Base-by-base conservation (phyloP, 2,888 invertebrate species). In the Charanyca ferruginea region DNA sequence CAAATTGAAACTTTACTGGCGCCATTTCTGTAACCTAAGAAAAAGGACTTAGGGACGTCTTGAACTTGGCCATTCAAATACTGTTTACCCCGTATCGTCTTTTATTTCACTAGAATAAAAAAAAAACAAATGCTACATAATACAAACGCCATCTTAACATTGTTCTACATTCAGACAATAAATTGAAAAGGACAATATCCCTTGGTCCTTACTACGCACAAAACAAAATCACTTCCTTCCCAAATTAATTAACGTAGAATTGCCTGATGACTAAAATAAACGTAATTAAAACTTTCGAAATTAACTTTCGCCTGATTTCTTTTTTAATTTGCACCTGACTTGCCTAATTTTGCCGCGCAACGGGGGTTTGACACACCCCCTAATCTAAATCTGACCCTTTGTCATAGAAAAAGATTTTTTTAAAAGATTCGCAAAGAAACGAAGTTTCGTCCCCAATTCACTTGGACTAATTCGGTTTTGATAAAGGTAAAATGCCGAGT, bases 271-370 rank as follows among this genome's bases (percentile, higher is more conserved):
- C 89, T 91, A 94, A 95, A 89, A 95, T 94, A 93, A 94, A 95
- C 90, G 94, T 92, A 95, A 95, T 95, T 95, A 95, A 95, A 95
- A 95, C 94, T 95, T 95, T 91, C 79, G 71, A 87, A 91, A 94
- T 94, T 91, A 93, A 92, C 92, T 91, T 92, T 86, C 89, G 89
- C 90, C 92, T 89, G 93, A 95, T 95, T 94, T 94, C 94, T 95
- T 95, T 95, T 95, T 94, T 94, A 94, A 95, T 95, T 95, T 93
- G 86, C 88, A 82, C 83, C 90, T 88, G 91, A 89, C 92, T 91
- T 84, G 88, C 87, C 93, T 94, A 94, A 94, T 94, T 94, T 89
- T 87, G 89, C 86, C 88, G 86, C 93, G 85, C 94, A 81, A 86
- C 93, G 93, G 95, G 95, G 92, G 92, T 86, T 79, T 93, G 94